Evolutionary conservation across 2,797 vertebrate species (phyloP).

Genomic region (Adrianichthys oophorus): DNA sequence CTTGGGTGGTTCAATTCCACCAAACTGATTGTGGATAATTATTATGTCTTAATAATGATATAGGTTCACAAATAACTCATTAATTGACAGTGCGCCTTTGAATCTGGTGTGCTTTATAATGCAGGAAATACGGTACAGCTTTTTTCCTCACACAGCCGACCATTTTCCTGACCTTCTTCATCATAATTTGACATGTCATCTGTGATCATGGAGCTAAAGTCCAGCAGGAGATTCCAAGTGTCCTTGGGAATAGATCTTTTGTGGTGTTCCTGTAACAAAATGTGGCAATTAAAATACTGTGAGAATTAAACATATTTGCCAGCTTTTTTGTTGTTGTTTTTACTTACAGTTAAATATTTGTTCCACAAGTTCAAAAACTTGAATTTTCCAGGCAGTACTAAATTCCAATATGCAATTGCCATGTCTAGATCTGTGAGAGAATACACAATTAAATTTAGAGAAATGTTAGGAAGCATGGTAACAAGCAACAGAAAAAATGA

Average conservation of each 20-base stretch:
- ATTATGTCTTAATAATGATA: no score
- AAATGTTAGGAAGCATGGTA: conserved; percentile 3
- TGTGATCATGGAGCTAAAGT: conserved; percentile 99
- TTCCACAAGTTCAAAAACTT: conserved; percentile 99
- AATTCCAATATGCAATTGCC: conserved; percentile 99
- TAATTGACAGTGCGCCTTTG: background rate
- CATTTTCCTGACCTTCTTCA: conserved; percentile 87
- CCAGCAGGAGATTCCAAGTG: conserved; percentile 98
- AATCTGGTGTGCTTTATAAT: background rate
- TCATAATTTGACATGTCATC: conserved; percentile 99
- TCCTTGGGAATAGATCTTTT: conserved; percentile 98
- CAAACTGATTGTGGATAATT: no score
- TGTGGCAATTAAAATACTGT: background rate
- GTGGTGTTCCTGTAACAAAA: conserved; percentile 89
- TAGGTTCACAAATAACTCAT: background rate
- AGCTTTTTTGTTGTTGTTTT: conserved; percentile 2
- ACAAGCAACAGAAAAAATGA: background rate
- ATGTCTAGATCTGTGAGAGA: conserved; percentile 93
- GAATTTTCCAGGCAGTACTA: conserved; percentile 98
- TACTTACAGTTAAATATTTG: conserved; percentile 99
- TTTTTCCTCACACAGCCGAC: background rate
- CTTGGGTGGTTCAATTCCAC: no score
- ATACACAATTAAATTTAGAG: background rate
- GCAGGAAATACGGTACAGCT: background rate
- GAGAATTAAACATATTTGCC: background rate